Percentiles rank a stretch among this genome's conserved stretches.
Evolutionary conservation across 2,113 vertebrate species (phyloP).

Genomic region (Poicephalus gulielmi): DNA sequence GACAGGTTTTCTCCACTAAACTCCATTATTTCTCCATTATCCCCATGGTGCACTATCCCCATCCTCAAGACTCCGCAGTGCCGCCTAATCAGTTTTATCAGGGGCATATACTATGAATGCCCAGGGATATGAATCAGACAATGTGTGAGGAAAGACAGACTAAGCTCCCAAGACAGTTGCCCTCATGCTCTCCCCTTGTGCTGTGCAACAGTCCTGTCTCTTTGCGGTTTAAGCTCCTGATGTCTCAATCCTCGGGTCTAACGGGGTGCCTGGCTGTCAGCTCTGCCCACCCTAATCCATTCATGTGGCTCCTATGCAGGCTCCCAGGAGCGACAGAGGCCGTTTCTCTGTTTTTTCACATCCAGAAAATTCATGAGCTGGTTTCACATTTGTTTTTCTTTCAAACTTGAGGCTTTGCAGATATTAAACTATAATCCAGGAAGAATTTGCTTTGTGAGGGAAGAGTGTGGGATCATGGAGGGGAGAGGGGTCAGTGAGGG

Average conservation of each 20-base stretch:
- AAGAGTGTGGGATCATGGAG: constrained; percentile 30
- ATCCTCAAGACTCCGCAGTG: not conserved
- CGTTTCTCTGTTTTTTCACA: constrained; percentile 12
- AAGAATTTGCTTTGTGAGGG: constrained; percentile 52
- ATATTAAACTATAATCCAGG: constrained; percentile 65
- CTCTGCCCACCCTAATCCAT: not conserved
- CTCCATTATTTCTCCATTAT: not conserved
- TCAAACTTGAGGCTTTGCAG: constrained; percentile 59
- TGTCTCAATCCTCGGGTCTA: not conserved
- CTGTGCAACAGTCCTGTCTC: not conserved
- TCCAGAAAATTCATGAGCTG: not conserved
- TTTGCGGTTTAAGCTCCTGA: not conserved
- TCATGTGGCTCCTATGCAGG: not conserved
- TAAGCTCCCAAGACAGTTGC: not conserved
- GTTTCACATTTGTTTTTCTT: constrained; percentile 58
- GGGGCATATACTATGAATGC: fast-evolving
- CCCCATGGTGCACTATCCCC: not conserved
- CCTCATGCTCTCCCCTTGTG: not conserved
- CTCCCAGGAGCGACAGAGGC: not conserved
- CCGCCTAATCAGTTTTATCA: not conserved
- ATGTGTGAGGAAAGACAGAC: not conserved
- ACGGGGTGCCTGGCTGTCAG: not conserved
- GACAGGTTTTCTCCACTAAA: not conserved
- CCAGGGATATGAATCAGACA: not conserved
- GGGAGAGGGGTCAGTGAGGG: not conserved